These are phyloP conservation scores for Serrognathus titanus DNA, from an alignment of 2,888 invertebrate genomes.

Conservation along the genomic window DNA sequence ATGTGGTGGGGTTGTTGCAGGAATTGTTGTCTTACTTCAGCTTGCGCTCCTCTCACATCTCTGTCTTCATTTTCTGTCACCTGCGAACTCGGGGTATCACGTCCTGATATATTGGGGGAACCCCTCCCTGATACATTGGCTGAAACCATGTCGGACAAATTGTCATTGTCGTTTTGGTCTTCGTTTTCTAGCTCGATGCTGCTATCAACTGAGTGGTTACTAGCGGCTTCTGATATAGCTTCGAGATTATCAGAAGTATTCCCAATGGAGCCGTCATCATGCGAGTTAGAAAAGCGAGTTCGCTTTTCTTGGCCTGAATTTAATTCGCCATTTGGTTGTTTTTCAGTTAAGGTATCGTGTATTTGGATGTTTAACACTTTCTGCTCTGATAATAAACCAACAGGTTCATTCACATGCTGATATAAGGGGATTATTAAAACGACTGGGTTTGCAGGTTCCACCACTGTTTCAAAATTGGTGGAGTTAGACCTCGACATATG, in stretches of 20 bases:
- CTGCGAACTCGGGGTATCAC: conserved; percentile 95
- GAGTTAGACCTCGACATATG: conserved; percentile 21
- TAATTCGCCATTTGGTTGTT: conserved; percentile 36
- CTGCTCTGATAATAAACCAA: conserved; percentile 58
- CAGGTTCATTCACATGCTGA: conserved; percentile 15
- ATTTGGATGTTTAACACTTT: conserved; percentile 56
- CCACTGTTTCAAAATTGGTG: conserved; percentile 11
- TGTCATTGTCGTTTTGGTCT: conserved; percentile 83
- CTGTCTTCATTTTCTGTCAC: conserved; percentile 61
- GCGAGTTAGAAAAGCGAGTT: conserved; percentile 77
- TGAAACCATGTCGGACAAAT: conserved; percentile 95
- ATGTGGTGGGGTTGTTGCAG: conserved; percentile 47
- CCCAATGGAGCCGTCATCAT: conserved; percentile 89
- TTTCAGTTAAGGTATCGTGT: conserved; percentile 26
- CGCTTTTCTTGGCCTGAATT: conserved; percentile 54
- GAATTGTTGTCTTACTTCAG: conserved; percentile 35
- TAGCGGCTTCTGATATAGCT: conserved; percentile 92
- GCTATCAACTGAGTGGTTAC: conserved; percentile 91
- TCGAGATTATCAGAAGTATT: conserved; percentile 92
- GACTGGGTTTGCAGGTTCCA: conserved; percentile 3
- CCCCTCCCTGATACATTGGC: conserved; percentile 91
- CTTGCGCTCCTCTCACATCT: conserved; percentile 41
- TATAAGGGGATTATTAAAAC: conserved; percentile 25
- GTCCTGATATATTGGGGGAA: conserved; percentile 92
- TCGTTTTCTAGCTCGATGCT: conserved; percentile 82